These are phyloP conservation scores for Drosophila setifemur DNA, from an alignment of 1,140 invertebrate species.

Conservation along the genomic window DNA sequence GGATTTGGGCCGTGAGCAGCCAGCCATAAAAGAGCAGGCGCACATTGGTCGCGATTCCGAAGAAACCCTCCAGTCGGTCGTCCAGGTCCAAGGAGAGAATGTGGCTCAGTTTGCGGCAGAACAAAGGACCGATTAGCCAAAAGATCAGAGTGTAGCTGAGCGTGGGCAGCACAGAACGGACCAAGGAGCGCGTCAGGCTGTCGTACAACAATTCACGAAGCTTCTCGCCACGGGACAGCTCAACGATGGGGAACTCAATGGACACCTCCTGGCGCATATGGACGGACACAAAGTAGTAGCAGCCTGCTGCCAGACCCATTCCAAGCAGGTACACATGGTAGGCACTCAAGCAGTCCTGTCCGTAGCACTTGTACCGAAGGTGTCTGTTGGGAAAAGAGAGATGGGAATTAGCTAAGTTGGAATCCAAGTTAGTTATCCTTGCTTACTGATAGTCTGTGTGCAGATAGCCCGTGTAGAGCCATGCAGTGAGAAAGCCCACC, in stretches of 20 bases:
- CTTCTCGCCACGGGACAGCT: conserved; percentile 86
- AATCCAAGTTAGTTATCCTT: not conserved
- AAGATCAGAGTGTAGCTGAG: conserved; percentile 83
- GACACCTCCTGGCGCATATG: conserved; percentile 84
- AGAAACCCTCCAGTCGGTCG: conserved; percentile 50
- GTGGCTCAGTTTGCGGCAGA: conserved; percentile 39
- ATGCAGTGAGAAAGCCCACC: conserved; percentile 84
- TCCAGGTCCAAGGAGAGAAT: conserved; percentile 54
- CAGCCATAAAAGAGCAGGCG: conserved; percentile 86
- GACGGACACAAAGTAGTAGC: conserved; percentile 86
- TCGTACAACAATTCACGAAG: conserved; percentile 84
- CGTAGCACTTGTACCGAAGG: conserved; percentile 53
- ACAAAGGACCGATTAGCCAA: conserved; percentile 40
- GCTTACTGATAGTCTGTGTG: conserved; percentile 82
- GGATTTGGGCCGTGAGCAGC: conserved; percentile 87
- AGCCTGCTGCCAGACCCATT: conserved; percentile 87
- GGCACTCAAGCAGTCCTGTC: conserved; percentile 83
- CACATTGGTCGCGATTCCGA: conserved; percentile 44
- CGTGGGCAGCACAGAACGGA: conserved; percentile 85
- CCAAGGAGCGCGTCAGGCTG: conserved; percentile 84
- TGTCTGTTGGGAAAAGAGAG: conserved; percentile 18
- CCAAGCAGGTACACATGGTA: conserved; percentile 86
- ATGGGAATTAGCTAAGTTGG: not conserved
- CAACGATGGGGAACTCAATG: conserved; percentile 87
- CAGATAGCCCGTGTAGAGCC: conserved; percentile 84